Conservation (phyloP, 2,797 vertebrate species). For the Oryzias sinensis region DNA sequence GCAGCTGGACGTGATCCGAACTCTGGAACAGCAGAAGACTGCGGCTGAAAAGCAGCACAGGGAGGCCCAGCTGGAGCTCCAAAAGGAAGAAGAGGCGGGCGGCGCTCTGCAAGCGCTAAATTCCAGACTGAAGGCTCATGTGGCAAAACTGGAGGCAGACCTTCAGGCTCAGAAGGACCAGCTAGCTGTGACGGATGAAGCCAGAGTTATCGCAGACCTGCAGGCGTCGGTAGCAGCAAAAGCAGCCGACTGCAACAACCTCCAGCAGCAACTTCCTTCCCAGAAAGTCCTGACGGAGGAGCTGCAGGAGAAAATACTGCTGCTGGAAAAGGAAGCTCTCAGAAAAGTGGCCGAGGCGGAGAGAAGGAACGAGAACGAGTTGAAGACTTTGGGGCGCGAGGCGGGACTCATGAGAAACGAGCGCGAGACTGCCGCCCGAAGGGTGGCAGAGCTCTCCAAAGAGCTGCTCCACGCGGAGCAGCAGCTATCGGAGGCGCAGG, state of each 20-base stretch:
- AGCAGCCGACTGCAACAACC: conserved; percentile 69
- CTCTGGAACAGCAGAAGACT: conserved; percentile 80
- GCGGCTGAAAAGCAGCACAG: conserved; percentile 74
- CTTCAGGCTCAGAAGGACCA: conserved; percentile 43
- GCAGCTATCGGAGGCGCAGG: conserved; percentile 60
- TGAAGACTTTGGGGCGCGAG: conserved; percentile 49
- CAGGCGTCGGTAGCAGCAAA: conserved; percentile 70
- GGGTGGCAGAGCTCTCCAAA: conserved; percentile 62
- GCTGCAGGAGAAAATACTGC: conserved; percentile 55
- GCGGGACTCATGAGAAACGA: conserved; percentile 63
- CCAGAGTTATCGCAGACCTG: conserved; percentile 70
- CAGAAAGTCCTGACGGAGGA: conserved; percentile 51
- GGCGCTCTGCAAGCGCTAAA: conserved; percentile 54
- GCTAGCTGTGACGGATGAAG: conserved; percentile 42
- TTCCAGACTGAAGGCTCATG: conserved; percentile 48
- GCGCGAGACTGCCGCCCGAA: conserved; percentile 62
- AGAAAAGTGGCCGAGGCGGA: conserved; percentile 58
- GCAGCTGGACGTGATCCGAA: conserved; percentile 84
- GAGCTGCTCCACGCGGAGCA: conserved; percentile 65
- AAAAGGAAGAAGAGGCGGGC: conserved; percentile 62
- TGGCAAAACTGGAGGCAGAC: conserved; percentile 54
- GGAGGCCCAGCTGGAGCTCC: conserved; percentile 61
- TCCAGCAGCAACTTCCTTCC: conserved; percentile 71
- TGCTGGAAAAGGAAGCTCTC: conserved; percentile 59
- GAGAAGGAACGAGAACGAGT: conserved; percentile 58